Percentiles rank a stretch among this genome's conserved stretches.
Evolutionary conservation across 2,888 invertebrate species (phyloP).

Genomic region (Idaea straminata): DNA sequence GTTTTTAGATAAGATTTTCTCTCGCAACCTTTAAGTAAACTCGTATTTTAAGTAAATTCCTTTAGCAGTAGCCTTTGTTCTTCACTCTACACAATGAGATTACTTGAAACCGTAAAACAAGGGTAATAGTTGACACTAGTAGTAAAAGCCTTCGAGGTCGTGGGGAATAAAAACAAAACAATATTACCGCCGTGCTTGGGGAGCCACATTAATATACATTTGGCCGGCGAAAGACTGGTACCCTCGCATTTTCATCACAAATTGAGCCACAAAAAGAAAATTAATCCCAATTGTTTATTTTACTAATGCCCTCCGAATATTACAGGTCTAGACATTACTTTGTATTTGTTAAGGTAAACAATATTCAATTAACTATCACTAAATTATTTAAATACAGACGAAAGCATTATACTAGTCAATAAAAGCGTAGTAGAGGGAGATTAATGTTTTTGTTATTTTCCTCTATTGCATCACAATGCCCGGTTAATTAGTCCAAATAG

Average conservation of each 20-base stretch:
- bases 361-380: conserved; percentile 22
- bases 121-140: conserved; percentile 67
- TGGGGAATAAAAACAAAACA: conserved; percentile 69
- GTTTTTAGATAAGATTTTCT: conserved; percentile 37
- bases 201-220: conserved; percentile 76
- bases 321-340: conserved; percentile 28
- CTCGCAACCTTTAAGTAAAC: conserved; percentile 32
- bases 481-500: conserved; percentile 75
- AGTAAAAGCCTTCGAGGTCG: conserved; percentile 67
- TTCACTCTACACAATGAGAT: conserved; percentile 49
- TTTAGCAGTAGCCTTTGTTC: conserved; percentile 38
- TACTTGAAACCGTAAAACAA: conserved; percentile 61
- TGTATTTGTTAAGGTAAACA: conserved; percentile 23
- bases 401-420: conserved; percentile 36
- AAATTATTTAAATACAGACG: conserved; percentile 38
- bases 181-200: conserved; percentile 67
- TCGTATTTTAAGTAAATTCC: conserved; percentile 38
- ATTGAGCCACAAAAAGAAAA: conserved; percentile 66
- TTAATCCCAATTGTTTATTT: conserved; percentile 40
- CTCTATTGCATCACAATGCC: conserved; percentile 66
- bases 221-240: conserved; percentile 46
- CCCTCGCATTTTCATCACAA: conserved; percentile 62
- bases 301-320: conserved; percentile 21
- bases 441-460: conserved; percentile 62
- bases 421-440: conserved; percentile 42